Evolutionary conservation across 2,113 vertebrate species (phyloP).

Genomic region (Ovis aries): DNA sequence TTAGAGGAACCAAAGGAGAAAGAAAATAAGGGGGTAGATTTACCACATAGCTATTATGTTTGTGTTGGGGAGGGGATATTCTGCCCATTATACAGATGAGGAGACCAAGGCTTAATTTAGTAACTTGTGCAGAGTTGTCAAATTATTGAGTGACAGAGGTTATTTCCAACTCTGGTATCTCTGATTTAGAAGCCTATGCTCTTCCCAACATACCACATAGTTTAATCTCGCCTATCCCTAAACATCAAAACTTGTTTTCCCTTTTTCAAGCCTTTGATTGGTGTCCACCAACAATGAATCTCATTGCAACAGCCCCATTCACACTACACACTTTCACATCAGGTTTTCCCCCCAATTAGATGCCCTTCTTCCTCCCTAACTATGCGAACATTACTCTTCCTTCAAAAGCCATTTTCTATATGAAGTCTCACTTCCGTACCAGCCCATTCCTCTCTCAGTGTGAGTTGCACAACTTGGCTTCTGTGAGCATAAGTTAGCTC

Average conservation of each 20-base stretch:
- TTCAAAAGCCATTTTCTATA: constrained; percentile 49
- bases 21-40: background rate
- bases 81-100: background rate
- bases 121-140: background rate
- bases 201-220: background rate
- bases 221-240: background rate
- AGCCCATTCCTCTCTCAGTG: constrained; percentile 8
- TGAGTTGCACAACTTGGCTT: constrained; percentile 51
- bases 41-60: background rate
- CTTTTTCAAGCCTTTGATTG: background rate
- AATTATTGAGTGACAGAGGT: background rate
- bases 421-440: constrained; percentile 58
- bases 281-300: background rate
- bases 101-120: background rate
- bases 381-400: constrained; percentile 25
- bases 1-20: background rate
- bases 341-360: constrained; percentile 15
- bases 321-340: constrained; percentile 43
- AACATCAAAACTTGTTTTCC: background rate
- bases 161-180: background rate
- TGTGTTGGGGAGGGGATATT: background rate
- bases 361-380: constrained; percentile 41
- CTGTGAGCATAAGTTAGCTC: constrained; percentile 30
- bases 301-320: background rate
- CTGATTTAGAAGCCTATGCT: background rate